phyloP scores from a whole-genome alignment of 2,797 vertebrate genomes.

The Orestias chungarensis region DNA sequence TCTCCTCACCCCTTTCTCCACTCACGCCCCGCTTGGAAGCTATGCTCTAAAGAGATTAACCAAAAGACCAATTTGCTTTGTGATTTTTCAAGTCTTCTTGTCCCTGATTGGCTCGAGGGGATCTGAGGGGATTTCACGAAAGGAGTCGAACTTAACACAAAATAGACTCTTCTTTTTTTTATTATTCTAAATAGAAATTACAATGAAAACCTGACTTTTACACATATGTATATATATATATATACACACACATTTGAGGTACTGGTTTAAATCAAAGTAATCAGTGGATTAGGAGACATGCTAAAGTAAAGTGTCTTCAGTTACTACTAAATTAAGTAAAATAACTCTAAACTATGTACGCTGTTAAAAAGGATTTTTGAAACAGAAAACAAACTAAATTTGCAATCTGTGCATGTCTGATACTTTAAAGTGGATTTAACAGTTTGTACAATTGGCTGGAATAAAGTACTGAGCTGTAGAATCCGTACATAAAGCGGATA shows the following conservation, averaged over 20 bases:
- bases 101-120: conserved; percentile 62
- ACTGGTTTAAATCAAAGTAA: background rate
- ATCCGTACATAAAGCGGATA: background rate
- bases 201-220: conserved; percentile 22
- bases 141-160: conserved; percentile 39
- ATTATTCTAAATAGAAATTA: conserved; percentile 23
- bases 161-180: conserved; percentile 1
- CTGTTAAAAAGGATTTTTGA: background rate
- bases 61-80: conserved; percentile 59
- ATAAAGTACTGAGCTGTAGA: background rate
- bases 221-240: too few relatives aligned
- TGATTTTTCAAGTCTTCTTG: conserved; percentile 48
- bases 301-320: background rate
- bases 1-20: background rate
- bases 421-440: background rate
- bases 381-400: background rate
- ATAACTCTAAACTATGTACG: background rate
- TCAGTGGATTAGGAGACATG: background rate
- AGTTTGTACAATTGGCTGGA: background rate
- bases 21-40: background rate
- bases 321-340: too few relatives aligned
- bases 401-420: background rate
- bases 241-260: background rate
- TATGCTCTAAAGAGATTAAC: conserved; percentile 46
- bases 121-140: conserved; percentile 51